Evolutionary conservation across 2,888 invertebrate genomes (phyloP), one percentile per base, ranked within the genome.

Genomic region (Dasypolia templi): DNA sequence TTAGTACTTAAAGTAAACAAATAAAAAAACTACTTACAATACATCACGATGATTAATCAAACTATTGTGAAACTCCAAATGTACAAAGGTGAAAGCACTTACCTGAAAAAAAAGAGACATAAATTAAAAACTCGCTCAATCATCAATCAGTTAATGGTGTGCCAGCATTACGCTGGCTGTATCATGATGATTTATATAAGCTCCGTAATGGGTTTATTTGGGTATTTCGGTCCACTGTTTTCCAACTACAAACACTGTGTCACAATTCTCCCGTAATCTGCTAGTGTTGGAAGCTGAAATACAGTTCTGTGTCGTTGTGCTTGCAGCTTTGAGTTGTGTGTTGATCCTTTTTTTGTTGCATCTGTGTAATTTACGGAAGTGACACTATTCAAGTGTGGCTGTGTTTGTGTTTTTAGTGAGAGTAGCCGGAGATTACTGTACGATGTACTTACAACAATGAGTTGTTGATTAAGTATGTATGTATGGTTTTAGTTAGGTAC

Each of bases 131-230:
- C 81, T 79, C 86, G 84, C 86, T 90, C 90, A 88, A 87, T 91
- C 91, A 91, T 89, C 89, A 90, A 92, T 92, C 92, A 89, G 87
- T 85, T 90, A 91, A 91, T 90, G 89, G 89, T 81, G 85, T 82
- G 58, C 71, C 46, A 69, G 75, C 61, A 79, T 81, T 81, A 81
- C 81, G 66, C 80, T 56, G 72, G 72, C 80, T 79, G 49, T 79
- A 89, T 89, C 88, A 84, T 83, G 83, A 89, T 91, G 89, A 91
- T 91, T 89, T 90, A 91, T 89, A 83, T 88, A 81, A 81, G 80
- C 59, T 74, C 82, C 71, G 73, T 87, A 86, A 91, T 90, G 86
- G 87, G 76, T 91, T 88, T 87, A 90, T 90, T 90, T 90, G 85
- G 76, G 72, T 77, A 76, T 82, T 81, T 85, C 77, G 71, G 64